phyloP scores from a whole-genome alignment of 1,140 invertebrate genomes.

The Drosophila insularis region DNA sequence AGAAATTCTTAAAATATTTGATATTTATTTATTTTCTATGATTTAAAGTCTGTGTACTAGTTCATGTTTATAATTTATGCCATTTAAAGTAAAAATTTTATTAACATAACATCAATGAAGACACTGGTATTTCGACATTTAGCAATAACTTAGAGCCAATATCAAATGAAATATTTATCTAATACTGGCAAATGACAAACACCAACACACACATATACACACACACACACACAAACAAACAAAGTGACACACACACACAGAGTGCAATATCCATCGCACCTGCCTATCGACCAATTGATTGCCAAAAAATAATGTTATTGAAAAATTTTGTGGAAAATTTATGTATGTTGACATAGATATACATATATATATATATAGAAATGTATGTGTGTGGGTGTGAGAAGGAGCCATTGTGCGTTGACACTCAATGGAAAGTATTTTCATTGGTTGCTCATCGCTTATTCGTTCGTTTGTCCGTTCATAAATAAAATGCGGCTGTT shows the following conservation, averaged over 20 bases:
- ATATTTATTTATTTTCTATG: not conserved
- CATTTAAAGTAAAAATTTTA: not conserved
- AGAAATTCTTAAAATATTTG: not conserved
- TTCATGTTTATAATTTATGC: not conserved
- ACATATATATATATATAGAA: not conserved
- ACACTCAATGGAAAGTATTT: conserved; percentile 48
- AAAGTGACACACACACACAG: not conserved
- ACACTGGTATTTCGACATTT: not conserved
- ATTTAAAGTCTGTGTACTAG: not conserved
- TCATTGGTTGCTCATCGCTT: conserved; percentile 12
- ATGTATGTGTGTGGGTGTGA: conserved; percentile 6
- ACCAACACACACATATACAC: conserved; percentile 37
- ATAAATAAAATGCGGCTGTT: conserved; percentile 52
- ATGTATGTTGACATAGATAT: conserved; percentile 26
- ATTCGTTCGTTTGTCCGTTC: conserved; percentile 14
- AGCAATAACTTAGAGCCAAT: not conserved
- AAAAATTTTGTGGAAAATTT: conserved; percentile 57
- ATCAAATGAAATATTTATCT: conserved; percentile 39
- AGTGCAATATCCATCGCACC: not conserved
- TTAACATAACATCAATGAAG: not conserved
- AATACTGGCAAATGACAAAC: conserved; percentile 37
- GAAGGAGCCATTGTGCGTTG: conserved; percentile 31
- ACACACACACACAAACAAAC: not conserved
- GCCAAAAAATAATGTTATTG: conserved; percentile 58
- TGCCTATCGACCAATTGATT: conserved; percentile 44